Percentiles rank a stretch among this genome's conserved stretches.
phyloP scores from a whole-genome alignment of 1,140 invertebrate genomes.

The honey bee (Apis mellifera) region DNA sequence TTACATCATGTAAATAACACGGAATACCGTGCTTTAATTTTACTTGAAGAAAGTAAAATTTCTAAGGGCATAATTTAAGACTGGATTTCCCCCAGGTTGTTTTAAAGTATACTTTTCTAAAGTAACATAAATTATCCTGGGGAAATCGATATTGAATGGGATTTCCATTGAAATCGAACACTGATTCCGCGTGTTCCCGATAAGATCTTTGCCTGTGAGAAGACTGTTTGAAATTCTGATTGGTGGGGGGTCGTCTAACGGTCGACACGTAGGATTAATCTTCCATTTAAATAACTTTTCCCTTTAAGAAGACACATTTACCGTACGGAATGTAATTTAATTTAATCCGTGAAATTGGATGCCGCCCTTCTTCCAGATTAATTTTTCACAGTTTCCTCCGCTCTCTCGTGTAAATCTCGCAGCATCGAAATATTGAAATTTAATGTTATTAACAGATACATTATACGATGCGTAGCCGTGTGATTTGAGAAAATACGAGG shows the following conservation, averaged over 20 bases:
- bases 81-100: not conserved
- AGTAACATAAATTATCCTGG: not conserved
- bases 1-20: not conserved
- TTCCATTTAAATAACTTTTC: conserved; percentile 40
- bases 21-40: not conserved
- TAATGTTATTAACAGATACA: not conserved
- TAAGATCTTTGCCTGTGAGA: not conserved
- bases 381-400: not conserved
- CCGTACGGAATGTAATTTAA: conserved; percentile 7
- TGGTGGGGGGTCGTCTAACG: conserved; percentile 10
- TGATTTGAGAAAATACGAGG: not conserved
- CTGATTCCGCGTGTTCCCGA: not conserved
- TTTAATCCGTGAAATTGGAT: conserved; percentile 9
- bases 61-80: not conserved
- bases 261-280: conserved; percentile 20
- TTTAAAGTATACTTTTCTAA: not conserved
- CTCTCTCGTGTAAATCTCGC: not conserved
- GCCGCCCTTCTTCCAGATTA: no score
- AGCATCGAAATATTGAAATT: not conserved
- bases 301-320: conserved; percentile 8
- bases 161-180: conserved; percentile 44
- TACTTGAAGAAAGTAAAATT: no score
- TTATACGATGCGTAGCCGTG: no score
- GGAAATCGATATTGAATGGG: conserved; percentile 20
- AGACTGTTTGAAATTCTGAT: conserved; percentile 51